Percentiles rank a stretch among this genome's conserved stretches.
These are phyloP conservation scores for Ganaspis sp. DNA, from an alignment of 1,140 invertebrate species.

Conservation along the genomic window DNA sequence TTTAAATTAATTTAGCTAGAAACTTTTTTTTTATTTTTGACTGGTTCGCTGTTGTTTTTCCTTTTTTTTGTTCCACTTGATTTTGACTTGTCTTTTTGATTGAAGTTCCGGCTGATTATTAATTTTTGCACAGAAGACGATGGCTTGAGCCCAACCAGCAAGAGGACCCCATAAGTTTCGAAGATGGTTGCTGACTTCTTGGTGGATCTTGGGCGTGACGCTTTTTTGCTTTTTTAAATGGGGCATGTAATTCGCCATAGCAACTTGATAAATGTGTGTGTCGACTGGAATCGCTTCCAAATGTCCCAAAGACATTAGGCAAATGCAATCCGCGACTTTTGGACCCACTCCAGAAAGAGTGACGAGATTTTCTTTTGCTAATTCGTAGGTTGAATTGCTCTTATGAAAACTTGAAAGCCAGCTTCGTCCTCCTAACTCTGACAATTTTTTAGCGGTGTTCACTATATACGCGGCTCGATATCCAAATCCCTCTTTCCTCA, in stretches of 20 bases:
- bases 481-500: conserved; percentile 91
- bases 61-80: conserved; percentile 23
- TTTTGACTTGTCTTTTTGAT: conserved; percentile 18
- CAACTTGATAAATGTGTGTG: conserved; percentile 97
- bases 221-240: conserved; percentile 86
- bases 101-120: conserved; percentile 51
- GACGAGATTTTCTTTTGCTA: conserved; percentile 85
- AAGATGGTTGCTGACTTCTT: conserved; percentile 90
- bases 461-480: conserved; percentile 93
- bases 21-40: not conserved
- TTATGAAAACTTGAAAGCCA: conserved; percentile 85
- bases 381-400: conserved; percentile 80
- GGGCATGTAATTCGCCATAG: conserved; percentile 87
- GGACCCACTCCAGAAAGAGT: conserved; percentile 90
- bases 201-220: conserved; percentile 89
- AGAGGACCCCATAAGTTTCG: conserved; percentile 88
- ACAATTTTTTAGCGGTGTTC: conserved; percentile 83
- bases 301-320: conserved; percentile 96
- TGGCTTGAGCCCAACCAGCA: conserved; percentile 97
- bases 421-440: conserved; percentile 80
- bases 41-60: not conserved
- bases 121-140: conserved; percentile 76
- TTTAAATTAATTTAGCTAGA: not conserved
- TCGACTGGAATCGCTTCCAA: conserved; percentile 94
- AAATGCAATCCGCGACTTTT: conserved; percentile 99